Evolutionary conservation across 2,888 invertebrate genomes (phyloP).

Genomic region (Drosophila fulvimacula): DNA sequence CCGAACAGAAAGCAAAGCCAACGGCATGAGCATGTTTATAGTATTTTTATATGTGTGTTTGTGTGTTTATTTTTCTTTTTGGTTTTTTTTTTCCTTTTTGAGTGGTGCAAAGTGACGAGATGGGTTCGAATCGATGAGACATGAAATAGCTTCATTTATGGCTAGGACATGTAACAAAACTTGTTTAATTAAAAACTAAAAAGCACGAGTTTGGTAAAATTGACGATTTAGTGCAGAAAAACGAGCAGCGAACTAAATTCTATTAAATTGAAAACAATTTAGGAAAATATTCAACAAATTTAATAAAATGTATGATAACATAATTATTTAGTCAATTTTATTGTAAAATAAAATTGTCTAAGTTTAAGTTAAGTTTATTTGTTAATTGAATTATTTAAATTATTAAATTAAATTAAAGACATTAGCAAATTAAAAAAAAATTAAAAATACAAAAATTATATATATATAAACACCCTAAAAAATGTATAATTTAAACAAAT

Average conservation of each 20-base stretch:
- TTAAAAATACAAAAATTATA: too few species aligned
- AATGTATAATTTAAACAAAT: not conserved
- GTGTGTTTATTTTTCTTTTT: not conserved
- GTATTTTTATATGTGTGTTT: constrained; percentile 17
- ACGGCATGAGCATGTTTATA: constrained; percentile 25
- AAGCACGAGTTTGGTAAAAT: not conserved
- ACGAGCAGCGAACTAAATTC: not conserved
- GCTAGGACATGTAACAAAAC: not conserved
- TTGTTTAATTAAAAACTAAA: constrained; percentile 1
- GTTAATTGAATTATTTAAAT: too few species aligned
- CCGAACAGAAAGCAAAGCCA: constrained; percentile 20
- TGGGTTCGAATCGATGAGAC: constrained; percentile 14
- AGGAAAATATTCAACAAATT: not conserved
- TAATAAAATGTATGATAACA: too few species aligned
- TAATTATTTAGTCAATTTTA: too few species aligned
- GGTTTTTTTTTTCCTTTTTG: not conserved
- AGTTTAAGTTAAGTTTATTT: too few species aligned
- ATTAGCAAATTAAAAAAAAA: too few species aligned
- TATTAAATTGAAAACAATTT: not conserved
- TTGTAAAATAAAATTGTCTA: too few species aligned
- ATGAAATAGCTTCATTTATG: constrained; percentile 18
- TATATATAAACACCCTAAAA: too few species aligned
- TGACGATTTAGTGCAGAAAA: too few species aligned
- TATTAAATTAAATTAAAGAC: not conserved
- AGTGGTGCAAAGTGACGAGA: constrained; percentile 13